Evolutionary conservation across 2,113 vertebrate species (phyloP).

Genomic region (Epinephelus lanceolatus): DNA sequence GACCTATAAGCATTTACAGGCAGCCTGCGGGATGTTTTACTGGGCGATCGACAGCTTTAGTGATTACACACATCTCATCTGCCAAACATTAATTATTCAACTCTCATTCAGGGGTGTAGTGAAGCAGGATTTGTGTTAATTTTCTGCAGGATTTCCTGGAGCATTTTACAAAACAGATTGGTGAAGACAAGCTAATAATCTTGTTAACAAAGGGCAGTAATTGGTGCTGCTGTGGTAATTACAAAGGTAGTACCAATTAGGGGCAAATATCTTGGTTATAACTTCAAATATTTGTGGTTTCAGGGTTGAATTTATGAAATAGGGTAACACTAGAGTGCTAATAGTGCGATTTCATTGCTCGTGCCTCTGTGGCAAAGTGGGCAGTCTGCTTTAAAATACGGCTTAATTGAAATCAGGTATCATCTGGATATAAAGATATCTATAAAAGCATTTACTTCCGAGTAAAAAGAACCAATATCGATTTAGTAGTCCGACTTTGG

Average conservation of each 20-base stretch:
- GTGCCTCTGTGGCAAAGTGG: no score
- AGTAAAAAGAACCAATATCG: not conserved
- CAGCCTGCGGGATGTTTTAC: slow-evolving; percentile 51
- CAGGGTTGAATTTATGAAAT: not conserved
- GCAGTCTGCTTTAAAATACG: no score
- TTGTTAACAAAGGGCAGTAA: not conserved
- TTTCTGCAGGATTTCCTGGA: slow-evolving; percentile 53
- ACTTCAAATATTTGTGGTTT: not conserved
- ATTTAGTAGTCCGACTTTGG: not conserved
- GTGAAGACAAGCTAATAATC: slow-evolving; percentile 18
- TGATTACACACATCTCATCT: slow-evolving; percentile 52
- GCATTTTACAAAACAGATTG: slow-evolving; percentile 7
- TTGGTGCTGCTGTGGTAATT: not conserved
- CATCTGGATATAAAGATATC: not conserved
- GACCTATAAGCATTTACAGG: slow-evolving; percentile 62
- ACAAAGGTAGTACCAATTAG: not conserved
- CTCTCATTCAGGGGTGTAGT: slow-evolving; percentile 37
- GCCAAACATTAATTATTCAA: slow-evolving; percentile 68
- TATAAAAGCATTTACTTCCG: not conserved
- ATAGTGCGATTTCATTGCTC: no score
- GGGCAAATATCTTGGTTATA: not conserved
- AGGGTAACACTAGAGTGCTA: not conserved
- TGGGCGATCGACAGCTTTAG: slow-evolving; percentile 52
- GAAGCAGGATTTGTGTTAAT: slow-evolving; percentile 49
- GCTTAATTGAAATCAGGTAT: no score